Evolutionary conservation across 92 coral and sea anemone genomes (phyloP).

Genomic region (Pocillopora meandrina): DNA sequence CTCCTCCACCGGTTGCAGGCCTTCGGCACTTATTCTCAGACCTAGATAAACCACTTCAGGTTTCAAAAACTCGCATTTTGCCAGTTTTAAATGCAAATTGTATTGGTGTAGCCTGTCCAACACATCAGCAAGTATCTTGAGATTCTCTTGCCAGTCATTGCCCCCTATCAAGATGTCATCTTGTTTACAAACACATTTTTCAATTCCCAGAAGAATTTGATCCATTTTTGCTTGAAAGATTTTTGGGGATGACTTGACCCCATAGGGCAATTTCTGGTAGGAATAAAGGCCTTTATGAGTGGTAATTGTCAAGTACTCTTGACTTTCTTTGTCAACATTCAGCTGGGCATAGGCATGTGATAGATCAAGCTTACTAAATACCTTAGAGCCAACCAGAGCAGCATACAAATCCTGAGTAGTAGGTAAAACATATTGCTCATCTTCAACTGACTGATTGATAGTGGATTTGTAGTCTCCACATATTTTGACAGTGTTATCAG

Average conservation of each 20-base stretch:
- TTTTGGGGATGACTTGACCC: constrained; percentile 48
- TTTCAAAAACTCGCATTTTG: constrained; percentile 51
- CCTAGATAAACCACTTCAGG: constrained; percentile 67
- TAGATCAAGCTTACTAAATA: no score
- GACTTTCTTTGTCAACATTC: constrained; percentile 17
- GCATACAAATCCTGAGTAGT: constrained; percentile 58
- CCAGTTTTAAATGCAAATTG: no score
- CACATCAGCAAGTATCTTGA: no score
- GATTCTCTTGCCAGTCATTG: no score
- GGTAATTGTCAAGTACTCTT: constrained; percentile 41
- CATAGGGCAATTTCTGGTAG: constrained; percentile 30
- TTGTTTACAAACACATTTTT: no score
- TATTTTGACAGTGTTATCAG: constrained; percentile 51
- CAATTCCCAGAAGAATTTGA: no score
- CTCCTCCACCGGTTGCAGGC: constrained; percentile 68
- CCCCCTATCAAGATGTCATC: no score
- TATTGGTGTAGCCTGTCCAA: no score
- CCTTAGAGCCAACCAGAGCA: constrained; percentile 4
- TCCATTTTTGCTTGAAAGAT: constrained; percentile 52
- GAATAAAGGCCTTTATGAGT: constrained; percentile 68
- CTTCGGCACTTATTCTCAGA: constrained; percentile 50
- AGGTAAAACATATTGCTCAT: constrained; percentile 50
- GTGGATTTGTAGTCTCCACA: constrained; percentile 57
- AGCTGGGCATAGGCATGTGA: constrained; percentile 61
- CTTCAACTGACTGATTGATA: constrained; percentile 38